Evolutionary conservation across 1,140 invertebrate genomes (phyloP).

Genomic region (Ips nitidus): DNA sequence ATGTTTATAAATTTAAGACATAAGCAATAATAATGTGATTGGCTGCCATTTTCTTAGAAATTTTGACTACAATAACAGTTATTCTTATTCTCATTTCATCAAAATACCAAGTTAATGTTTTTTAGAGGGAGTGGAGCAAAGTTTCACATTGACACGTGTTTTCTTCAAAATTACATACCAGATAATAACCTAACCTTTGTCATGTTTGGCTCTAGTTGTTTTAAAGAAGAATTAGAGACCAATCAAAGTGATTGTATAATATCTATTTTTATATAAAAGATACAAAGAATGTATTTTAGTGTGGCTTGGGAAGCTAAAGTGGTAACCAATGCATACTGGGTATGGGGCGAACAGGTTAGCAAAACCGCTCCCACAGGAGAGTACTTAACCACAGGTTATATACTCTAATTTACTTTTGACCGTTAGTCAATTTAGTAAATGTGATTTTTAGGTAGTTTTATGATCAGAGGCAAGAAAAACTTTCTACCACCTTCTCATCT

Average conservation of each 20-base stretch:
- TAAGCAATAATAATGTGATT: background rate
- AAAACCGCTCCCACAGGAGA: conserved; percentile 98
- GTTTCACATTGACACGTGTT: no score
- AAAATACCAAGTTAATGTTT: no score
- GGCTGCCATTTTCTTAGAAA: background rate
- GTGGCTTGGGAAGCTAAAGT: conserved; percentile 97
- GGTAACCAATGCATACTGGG: conserved; percentile 95
- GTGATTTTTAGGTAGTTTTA: conserved; percentile 80
- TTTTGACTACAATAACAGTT: background rate
- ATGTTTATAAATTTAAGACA: background rate
- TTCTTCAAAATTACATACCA: no score
- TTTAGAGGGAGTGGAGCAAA: no score
- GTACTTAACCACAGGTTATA: conserved; percentile 75
- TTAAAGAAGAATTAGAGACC: no score
- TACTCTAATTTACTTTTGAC: background rate
- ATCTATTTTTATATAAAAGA: no score
- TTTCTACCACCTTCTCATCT: conserved; percentile 90
- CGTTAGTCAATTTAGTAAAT: background rate
- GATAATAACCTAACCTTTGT: no score
- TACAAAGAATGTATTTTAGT: conserved; percentile 53
- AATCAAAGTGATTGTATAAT: no score
- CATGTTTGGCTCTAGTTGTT: no score
- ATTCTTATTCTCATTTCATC: no score
- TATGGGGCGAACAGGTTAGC: conserved; percentile 92
- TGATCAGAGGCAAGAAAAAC: conserved; percentile 98